A percentile compares a stretch with the other conserved stretches of the same genome.
Evolutionary conservation across 2,113 vertebrate genomes (phyloP).

Genomic region (Lampris incognitus): DNA sequence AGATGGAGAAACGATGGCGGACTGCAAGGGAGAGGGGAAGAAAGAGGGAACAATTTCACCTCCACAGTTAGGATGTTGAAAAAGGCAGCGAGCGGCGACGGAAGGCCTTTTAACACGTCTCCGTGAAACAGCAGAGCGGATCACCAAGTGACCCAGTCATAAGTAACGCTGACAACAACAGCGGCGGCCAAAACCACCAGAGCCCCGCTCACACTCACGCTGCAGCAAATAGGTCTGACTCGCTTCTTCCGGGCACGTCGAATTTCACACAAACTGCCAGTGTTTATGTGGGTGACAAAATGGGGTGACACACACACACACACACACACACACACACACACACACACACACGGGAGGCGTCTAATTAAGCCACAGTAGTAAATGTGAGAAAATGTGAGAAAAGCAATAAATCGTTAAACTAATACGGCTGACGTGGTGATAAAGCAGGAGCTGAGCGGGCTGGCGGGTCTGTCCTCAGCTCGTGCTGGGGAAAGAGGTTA

Average conservation of each 20-base stretch:
- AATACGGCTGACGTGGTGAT: conserved; percentile 49
- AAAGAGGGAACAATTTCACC: conserved; percentile 9
- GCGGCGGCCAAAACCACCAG: conserved; percentile 15
- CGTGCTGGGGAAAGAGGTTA: neutral
- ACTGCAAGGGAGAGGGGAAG: conserved; percentile 14
- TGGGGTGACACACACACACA: conserved; percentile 39
- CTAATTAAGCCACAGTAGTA: conserved; percentile 62
- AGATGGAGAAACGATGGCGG: conserved; percentile 12
- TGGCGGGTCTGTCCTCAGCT: neutral
- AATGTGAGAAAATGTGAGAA: conserved; percentile 73
- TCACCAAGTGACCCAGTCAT: neutral
- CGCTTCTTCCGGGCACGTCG: conserved; percentile 54
- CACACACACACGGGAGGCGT: conserved; percentile 51
- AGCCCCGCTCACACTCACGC: conserved; percentile 8
- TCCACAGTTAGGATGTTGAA: conserved; percentile 35
- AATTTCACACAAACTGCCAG: conserved; percentile 33
- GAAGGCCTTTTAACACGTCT: conserved; percentile 6
- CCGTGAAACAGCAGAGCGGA: conserved; percentile 13
- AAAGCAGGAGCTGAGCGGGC: neutral
- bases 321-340: too few species aligned
- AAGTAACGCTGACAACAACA: neutral
- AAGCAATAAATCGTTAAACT: conserved; percentile 58
- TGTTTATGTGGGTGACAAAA: conserved; percentile 41
- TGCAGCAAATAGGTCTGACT: conserved; percentile 38
- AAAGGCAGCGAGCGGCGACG: conserved; percentile 15